Evolutionary conservation across 2,113 vertebrate species (phyloP).

Genomic region (Paradisaea rubra): DNA sequence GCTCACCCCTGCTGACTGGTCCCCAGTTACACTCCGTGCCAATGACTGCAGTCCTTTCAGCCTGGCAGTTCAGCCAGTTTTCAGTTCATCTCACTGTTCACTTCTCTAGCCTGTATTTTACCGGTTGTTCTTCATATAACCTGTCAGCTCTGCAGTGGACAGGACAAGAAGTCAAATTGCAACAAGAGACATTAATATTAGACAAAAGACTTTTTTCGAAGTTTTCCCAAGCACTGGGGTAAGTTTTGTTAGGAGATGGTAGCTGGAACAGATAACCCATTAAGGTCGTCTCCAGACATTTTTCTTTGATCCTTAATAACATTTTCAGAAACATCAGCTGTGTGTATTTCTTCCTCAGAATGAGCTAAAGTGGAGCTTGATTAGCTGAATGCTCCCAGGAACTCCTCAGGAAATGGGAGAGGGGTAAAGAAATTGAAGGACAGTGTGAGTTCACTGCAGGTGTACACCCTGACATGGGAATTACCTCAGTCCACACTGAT

Average conservation of each 20-base stretch:
- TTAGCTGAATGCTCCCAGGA: not conserved
- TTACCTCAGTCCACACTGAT: not conserved
- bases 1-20: not conserved
- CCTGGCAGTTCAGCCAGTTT: not conserved
- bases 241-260: not conserved
- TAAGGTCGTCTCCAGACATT: not conserved
- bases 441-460: not conserved
- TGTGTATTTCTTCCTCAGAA: not conserved
- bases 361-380: not conserved
- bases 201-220: not conserved
- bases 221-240: not conserved
- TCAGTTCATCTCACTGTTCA: not conserved
- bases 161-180: not conserved
- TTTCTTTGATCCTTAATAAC: not conserved
- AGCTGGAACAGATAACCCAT: not conserved
- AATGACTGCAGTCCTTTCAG: not conserved
- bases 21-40: not conserved
- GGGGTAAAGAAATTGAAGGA: not conserved
- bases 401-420: not conserved
- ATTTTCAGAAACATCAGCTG: not conserved
- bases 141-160: not conserved
- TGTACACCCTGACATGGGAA: not conserved
- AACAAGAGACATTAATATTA: not conserved
- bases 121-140: not conserved
- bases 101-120: not conserved